Conservation (phyloP, 2,888 invertebrate genomes). For the Tetranychus truncatus region DNA sequence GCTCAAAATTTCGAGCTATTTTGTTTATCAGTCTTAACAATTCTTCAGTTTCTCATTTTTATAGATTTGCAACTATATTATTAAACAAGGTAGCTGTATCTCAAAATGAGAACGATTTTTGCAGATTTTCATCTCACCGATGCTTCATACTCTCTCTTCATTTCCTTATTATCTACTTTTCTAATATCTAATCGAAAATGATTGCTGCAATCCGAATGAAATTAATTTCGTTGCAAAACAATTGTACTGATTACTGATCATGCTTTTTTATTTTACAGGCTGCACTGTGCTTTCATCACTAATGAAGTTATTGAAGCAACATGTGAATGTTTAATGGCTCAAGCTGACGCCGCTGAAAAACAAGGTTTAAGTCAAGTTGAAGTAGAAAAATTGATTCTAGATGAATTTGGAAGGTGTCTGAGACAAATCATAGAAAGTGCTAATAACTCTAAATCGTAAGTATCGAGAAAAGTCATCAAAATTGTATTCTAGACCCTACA, state of each 20-base stretch:
- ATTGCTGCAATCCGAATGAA: no score
- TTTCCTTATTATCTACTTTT: no score
- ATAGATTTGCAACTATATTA: no score
- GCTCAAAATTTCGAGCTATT: not conserved
- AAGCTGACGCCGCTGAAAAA: conserved; percentile 59
- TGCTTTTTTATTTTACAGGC: not conserved
- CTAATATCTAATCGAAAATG: no score
- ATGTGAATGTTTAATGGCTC: conserved; percentile 82
- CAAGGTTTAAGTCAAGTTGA: conserved; percentile 44
- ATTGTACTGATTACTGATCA: not conserved
- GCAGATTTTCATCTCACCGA: no score
- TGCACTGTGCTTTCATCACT: conserved; percentile 73
- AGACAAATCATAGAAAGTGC: conserved; percentile 71
- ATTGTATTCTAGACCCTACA: not conserved
- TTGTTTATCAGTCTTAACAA: not conserved
- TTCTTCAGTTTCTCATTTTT: no score
- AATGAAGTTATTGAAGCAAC: conserved; percentile 88
- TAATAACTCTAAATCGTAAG: conserved; percentile 30
- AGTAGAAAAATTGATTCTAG: conserved; percentile 55
- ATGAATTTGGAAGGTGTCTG: conserved; percentile 85
- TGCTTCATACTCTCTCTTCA: no score
- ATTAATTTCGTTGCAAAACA: not conserved
- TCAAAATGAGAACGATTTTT: no score
- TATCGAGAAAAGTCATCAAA: not conserved
- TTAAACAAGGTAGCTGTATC: no score